These are phyloP conservation scores for Ormyrus thymus DNA, from an alignment of 2,888 invertebrate genomes.

Conservation along the genomic window DNA sequence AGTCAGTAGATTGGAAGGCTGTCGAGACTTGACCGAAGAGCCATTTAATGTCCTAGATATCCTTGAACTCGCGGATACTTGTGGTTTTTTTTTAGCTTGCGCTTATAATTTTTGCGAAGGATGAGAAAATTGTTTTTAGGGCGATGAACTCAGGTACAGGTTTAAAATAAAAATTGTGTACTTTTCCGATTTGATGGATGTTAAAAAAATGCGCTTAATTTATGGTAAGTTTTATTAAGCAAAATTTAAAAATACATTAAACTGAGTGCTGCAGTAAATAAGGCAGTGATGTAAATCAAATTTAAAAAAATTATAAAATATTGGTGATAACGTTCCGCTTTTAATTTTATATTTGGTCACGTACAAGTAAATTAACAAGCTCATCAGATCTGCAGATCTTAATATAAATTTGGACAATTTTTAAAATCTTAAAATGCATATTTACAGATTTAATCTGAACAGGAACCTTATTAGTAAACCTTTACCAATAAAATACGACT, in stretches of 20 bases:
- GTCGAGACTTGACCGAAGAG: conserved; percentile 52
- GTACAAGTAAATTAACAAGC: background rate
- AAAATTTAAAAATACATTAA: no score
- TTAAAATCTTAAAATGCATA: conserved; percentile 9
- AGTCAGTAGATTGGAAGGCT: no score
- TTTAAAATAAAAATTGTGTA: conserved; percentile 11
- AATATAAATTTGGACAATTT: conserved; percentile 25
- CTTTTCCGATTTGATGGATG: conserved; percentile 1
- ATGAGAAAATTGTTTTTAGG: no score
- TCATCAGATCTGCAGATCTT: conserved; percentile 33
- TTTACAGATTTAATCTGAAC: conserved; percentile 27
- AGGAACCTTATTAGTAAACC: conserved; percentile 8
- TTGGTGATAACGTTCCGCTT: no score
- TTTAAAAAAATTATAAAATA: no score
- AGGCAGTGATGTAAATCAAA: no score
- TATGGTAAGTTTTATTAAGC: no score
- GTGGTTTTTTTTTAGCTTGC: background rate
- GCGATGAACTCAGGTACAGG: background rate
- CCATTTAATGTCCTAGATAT: conserved; percentile 58
- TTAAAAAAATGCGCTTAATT: no score
- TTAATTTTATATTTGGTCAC: no score
- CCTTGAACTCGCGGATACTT: conserved; percentile 59
- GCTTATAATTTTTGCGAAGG: no score
- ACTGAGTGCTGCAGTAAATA: no score
- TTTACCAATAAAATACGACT: conserved; percentile 2